Evolutionary conservation across 2,113 vertebrate species (phyloP).

Genomic region (Macquaria australasica): DNA sequence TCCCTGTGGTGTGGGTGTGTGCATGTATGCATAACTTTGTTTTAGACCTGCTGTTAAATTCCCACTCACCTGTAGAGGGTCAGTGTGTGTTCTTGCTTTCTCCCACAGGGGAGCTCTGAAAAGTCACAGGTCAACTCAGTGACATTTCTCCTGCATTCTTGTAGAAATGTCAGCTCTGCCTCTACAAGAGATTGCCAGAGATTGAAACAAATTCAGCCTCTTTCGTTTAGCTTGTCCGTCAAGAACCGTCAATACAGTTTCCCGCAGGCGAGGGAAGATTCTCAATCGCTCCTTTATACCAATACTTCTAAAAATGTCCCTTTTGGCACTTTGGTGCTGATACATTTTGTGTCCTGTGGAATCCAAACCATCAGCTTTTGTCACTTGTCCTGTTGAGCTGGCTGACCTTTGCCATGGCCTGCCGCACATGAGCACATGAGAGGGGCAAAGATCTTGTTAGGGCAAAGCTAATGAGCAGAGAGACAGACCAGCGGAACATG

Average conservation of each 20-base stretch:
- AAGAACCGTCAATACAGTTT: background rate
- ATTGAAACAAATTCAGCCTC: background rate
- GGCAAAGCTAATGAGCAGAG: conserved; percentile 46
- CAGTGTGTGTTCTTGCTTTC: conserved; percentile 23
- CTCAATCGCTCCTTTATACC: background rate
- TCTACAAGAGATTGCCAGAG: background rate
- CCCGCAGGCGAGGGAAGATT: background rate
- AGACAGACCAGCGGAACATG: conserved; percentile 20
- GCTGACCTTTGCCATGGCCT: conserved; percentile 50
- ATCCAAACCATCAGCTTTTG: conserved; percentile 28
- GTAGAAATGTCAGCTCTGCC: conserved; percentile 11
- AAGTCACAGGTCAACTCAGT: conserved; percentile 46
- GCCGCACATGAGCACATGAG: conserved; percentile 27
- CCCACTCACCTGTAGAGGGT: conserved; percentile 29
- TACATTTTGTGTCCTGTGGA: conserved; percentile 2
- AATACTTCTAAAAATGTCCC: background rate
- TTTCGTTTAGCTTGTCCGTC: background rate
- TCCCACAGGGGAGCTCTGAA: conserved; percentile 24
- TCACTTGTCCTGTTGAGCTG: conserved; percentile 29
- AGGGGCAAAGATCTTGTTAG: conserved; percentile 35
- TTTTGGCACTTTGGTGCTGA: background rate
- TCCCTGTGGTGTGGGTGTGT: background rate
- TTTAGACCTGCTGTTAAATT: conserved; percentile 32
- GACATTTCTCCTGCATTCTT: conserved; percentile 25
- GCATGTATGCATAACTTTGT: background rate